Base-by-base conservation (phyloP, 2,888 invertebrate genomes). In the Drosophila picticornis region DNA sequence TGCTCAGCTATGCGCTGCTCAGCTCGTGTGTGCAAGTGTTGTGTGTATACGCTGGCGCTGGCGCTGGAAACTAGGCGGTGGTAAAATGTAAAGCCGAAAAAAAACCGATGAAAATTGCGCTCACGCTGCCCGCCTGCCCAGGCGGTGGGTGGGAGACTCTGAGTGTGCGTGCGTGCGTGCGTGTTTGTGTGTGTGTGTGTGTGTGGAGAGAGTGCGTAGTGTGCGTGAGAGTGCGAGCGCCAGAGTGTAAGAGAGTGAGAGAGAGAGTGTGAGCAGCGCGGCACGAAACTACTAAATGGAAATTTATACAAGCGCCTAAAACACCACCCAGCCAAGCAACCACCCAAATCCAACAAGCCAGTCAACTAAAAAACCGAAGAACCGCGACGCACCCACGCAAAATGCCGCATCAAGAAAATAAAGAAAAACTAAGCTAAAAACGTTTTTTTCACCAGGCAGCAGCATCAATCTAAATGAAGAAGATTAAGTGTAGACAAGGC, bases 41-140 rank as follows among this genome's bases (percentile, higher is more conserved):
- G 86, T 87, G 89, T 87, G 86, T 87, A 89, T 87, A 87, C 87
- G 81, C 72, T 79, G 87, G 88, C 83, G 87, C 84, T 86, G 84
- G 88, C 83, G 87, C 84, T 86, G 84, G 88, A 84, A 85, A 86
- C 83, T 85, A 83, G 88, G 85, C 88, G 88, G 85, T 85, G 85
- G 80, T 82, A 83, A 80, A 82, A 82, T 84, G 81, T 78, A 84
- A 84, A 79, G 79, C 81, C 80, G 75, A 84, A 82, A 77, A 46
- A 68, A 70, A 71, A 64, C 53, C 73, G 75, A 76, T 75, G 84
- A 84, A 84, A 85, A 85, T 80, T 83, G 73, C 67, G 81, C 74
- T 77, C 81, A 63, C 72, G 53, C 65, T 75, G 77, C 61, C 59
- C 57, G 60, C 61, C 61, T 43, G 60, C 52, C 63, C 79, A 52